Percentiles rank a stretch among this genome's conserved stretches.
These are phyloP conservation scores for Pluvianellus socialis DNA, from an alignment of 2,113 vertebrate genomes.

Conservation along the genomic window DNA sequence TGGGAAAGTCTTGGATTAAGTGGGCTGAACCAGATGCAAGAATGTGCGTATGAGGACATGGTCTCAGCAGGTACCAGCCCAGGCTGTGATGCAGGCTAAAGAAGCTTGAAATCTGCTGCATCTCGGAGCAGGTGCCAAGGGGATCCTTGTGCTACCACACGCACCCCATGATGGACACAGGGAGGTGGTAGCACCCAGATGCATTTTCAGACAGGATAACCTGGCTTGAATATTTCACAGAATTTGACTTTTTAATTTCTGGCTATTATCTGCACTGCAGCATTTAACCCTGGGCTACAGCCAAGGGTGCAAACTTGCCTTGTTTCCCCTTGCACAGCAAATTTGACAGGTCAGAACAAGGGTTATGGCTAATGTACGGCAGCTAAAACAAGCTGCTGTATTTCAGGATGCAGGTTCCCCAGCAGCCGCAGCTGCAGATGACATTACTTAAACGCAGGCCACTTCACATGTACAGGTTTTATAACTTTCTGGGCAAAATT, in stretches of 20 bases:
- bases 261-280: not conserved
- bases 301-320: not conserved
- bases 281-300: not conserved
- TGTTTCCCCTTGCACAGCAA: not conserved
- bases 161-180: accelerated
- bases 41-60: not conserved
- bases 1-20: not conserved
- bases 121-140: not conserved
- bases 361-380: not conserved
- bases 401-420: not conserved
- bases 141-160: not conserved
- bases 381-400: not conserved
- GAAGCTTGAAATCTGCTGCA: not conserved
- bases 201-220: not conserved
- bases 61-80: not conserved
- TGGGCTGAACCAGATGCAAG: not conserved
- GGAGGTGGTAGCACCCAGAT: not conserved
- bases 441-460: not conserved
- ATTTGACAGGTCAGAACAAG: not conserved
- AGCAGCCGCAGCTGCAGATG: not conserved
- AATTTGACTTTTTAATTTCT: not conserved
- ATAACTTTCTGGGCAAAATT: not conserved
- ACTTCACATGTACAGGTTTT: not conserved
- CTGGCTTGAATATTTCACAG: not conserved
- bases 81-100: not conserved